Evolutionary conservation across 2,797 vertebrate genomes (phyloP), one percentile per base, ranked within the genome.

Genomic region (Serranus cabrilla): DNA sequence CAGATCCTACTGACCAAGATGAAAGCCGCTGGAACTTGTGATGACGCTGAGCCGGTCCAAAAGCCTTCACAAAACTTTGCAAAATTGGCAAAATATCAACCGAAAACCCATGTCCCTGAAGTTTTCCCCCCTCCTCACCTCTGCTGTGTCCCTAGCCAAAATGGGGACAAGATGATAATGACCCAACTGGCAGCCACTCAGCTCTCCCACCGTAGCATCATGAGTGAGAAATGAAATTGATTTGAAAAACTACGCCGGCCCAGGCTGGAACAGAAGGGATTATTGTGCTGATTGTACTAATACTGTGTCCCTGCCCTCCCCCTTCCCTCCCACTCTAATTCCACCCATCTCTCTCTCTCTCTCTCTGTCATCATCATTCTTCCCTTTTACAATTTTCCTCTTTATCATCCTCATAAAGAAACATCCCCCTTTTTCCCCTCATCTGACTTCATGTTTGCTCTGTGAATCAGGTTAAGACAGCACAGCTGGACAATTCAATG

Each of bases 221-320:
- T 84, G 87, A 91, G 88, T 47, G 74, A 91, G 34, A 94, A 94
- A 93, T 93, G 77, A 93, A 95, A 95, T 94, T 94, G 91, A 93
- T 95, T 94, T 93, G 89, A 92, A 95, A 95, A 94, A 93, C 92
- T 88, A 62, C 70, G 31, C 77, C 69, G 80, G 86, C 82, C 84
- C 76, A n/a, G 62, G 69, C 88, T 81, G 86, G 90, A 92, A 85
- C 86, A 88, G 87, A 94, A 72, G 89, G 93, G 94, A 94, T 95
- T 95, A 95, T 82, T 86, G 82, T 85, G 87, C 88, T 90, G 92
- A 91, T 92, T 93, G 89, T 91, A 90, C 91, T 94, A 94, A 93
- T 90, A 90, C 89, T 83, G 78, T 73, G 89, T 83, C 88, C 88
- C 80, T 55, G 72, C 77, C 82, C 67, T 67, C 69, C 79, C 77